Evolutionary conservation across 2,113 vertebrate species (phyloP), one percentile per base, ranked within the genome.

Genomic region (Neodon shergylaensis): DNA sequence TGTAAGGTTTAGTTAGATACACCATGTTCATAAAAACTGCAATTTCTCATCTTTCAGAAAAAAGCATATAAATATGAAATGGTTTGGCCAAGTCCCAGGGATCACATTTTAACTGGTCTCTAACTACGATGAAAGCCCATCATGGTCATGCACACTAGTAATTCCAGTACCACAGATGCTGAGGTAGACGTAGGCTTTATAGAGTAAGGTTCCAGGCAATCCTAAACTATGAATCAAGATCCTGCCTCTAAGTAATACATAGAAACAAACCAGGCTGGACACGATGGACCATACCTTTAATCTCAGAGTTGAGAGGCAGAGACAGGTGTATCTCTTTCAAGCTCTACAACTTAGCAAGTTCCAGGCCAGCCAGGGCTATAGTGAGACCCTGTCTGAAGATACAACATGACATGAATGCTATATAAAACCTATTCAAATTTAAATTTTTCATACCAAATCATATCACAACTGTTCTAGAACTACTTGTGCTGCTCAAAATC

Each of bases 1-100:
- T 49, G 5, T 22, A 90, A 79, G 49, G 10, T 86, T 85, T 47
- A 86, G 12, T 85, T 47, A 86, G 12, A 94, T 94, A 95, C n/a
- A 90, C 22, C 81, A 52, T 36, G 3, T 39, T 77, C 92, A 92
- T 1, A 89, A 36, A 95, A 96, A 66, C 8, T 79, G 9, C 28
- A n/a, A 63, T 84, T 65, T 93, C 92, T 63, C 92, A 33, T 36
- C 21, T 90, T 95, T 93, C 6, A 91, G 24, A 78, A 96, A 93
- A 96, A 94, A 87, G 86, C 44, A 96, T 42, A 39, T n/a, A 87
- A 93, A 86, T 96, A 95, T 11, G 94, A 78, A 95, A 72, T 88
- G 44, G 65, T n/a, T 52, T 92, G 26, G 47, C 7, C 84, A 94
- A 90, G 54, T 39, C 47, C 86, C 33, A n/a, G 82, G 42, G 36